A percentile compares a stretch with the other conserved stretches of the same genome.
Evolutionary conservation across 2,888 invertebrate species (phyloP).

Genomic region (Hirtodrosophila alboralis): DNA sequence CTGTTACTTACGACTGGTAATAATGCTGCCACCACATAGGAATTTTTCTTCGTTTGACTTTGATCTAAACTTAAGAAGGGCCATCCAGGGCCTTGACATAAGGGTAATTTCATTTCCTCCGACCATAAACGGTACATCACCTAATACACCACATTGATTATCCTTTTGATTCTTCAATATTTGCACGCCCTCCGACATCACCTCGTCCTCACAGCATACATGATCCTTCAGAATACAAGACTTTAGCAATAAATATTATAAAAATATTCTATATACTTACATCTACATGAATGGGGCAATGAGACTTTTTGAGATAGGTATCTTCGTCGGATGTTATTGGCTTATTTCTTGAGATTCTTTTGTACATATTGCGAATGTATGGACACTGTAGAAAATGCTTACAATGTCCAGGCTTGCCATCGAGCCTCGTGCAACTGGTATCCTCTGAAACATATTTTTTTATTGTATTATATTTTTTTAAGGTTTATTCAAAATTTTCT

Average conservation of each 20-base stretch:
- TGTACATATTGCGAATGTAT: neutral
- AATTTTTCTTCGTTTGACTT: neutral
- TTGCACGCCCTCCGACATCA: conserved; percentile 2
- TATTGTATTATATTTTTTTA: too few relatives aligned
- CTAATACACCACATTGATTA: conserved; percentile 29
- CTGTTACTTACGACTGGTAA: conserved; percentile 26
- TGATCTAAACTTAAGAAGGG: conserved; percentile 5
- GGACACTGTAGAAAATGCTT: neutral
- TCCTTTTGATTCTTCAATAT: neutral
- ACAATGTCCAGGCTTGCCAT: conserved; percentile 21
- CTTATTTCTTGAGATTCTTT: fast-evolving
- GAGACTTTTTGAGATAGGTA: neutral
- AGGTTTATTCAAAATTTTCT: neutral
- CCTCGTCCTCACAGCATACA: conserved; percentile 15
- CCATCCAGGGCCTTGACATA: conserved; percentile 43
- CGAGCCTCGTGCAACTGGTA: neutral
- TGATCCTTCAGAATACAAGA: neutral
- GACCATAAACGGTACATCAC: fast-evolving
- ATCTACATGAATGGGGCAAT: neutral
- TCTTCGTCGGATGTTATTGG: neutral
- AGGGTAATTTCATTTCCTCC: conserved; percentile 1
- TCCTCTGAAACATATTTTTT: neutral
- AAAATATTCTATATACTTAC: neutral
- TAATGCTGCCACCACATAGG: conserved; percentile 25
- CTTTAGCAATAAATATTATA: neutral